Evolutionary conservation across 2,797 vertebrate genomes (phyloP), one percentile per base, ranked within the genome.

Genomic region (Acropternis orthonyx): DNA sequence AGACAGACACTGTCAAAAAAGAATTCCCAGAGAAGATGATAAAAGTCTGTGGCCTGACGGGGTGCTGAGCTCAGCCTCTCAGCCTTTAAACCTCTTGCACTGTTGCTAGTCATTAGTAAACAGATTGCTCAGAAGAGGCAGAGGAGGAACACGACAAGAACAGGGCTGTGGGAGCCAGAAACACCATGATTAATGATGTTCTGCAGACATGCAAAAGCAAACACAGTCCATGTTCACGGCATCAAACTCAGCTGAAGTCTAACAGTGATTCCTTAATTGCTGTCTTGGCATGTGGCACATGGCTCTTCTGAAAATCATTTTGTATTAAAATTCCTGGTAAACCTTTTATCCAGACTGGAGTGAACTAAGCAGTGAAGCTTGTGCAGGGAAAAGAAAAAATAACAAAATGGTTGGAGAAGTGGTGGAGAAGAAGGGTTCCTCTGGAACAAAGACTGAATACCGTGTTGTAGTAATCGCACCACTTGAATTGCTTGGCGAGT

Each of bases 181-280:
- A 55, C n/a, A 55, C 46, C 22, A 27, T 86, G 90, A 94, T 94
- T 93, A 76, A 95, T 89, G 75, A 94, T 66, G 79, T 95, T 90
- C 79, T 92, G 39, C 85, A 81, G 88, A 92, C 85, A 96, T 19
- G 68, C 51, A 84, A 86, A 94, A 93, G 92, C 88, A 88, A 96
- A 89, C 0, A 0, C 61, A 44, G 51, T 94, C 85, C 54, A 43
- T 44, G 66, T 84, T 86, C 66, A 66, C 4, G 0, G 80, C 83
- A 81, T 56, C 39, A 14, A 88, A 39, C 62, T 86, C 88, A 2
- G 78, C 55, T 72, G 23, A 62, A 81, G 79, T 41, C 72, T 90
- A 84, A 69, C 85, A 88, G 84, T 5, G 56, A 68, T 24, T 92
- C 69, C 79, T 81, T 95, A 91, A 92, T 94, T 95, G 79, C 86